Evolutionary conservation across 2,888 invertebrate species (phyloP), one percentile per base, ranked within the genome.

Genomic region (Alsophila aescularia): DNA sequence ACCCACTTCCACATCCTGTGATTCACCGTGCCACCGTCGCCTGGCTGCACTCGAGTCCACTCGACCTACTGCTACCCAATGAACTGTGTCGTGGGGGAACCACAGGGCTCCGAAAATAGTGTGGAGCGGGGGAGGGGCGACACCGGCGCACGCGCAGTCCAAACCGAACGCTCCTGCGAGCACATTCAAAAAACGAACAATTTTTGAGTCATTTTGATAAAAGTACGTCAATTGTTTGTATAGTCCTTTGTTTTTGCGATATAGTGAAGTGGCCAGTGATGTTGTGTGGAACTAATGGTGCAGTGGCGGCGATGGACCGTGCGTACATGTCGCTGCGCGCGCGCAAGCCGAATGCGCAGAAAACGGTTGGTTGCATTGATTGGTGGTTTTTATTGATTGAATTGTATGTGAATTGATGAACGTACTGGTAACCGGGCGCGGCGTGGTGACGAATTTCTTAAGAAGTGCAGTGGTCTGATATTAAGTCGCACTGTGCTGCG

Each of bases 321-420:
- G 92, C 92, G 49, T 92, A 92, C 60, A 92, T 92, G 92, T 92
- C 92, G 42, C 70, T 92, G 78, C 87, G 92, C 52, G 92, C 89
- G 64, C 86, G 92, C 70, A 90, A 89, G 69, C 92, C 91, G 14
- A 81, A 79, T 52, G 62, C 81, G 3, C 85, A 81, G 43, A 82
- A 82, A 49, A 87, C 89, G 84, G 87, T 89, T 70, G 49, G 85
- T 81, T 63, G 55, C 32, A 43, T 48, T 24, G 24, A 44, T 52
- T 29, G 29, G 21, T 21, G 21, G 10, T 58, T 44, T 60, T 48
- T 50, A 42, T 45, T 56, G 44, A 36, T 39, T 44, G 44, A 24
- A 5, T 27, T 34, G 7, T 24, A 24, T 24, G 24, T 18, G 16
- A 12, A 47, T 44, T 45, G 13, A 36, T 43, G 27, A 15, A 36